Evolutionary conservation across 2,113 vertebrate species (phyloP).

Genomic region (Gadus chalcogrammus): DNA sequence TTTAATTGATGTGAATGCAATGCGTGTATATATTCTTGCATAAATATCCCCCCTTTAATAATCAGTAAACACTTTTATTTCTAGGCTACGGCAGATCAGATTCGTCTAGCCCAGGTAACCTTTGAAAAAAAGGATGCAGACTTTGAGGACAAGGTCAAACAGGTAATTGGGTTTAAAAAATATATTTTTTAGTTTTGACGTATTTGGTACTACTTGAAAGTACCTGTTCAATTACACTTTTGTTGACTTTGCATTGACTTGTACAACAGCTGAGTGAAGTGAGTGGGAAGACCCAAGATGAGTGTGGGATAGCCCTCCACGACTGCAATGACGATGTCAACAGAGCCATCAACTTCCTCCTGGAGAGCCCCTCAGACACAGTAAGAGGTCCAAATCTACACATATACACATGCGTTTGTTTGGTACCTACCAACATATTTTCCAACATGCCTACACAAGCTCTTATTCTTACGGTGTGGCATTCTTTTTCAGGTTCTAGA

Average conservation of each 20-base stretch:
- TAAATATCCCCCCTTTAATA: no score
- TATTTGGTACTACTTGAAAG: not conserved
- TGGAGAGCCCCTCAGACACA: slow-evolving; percentile 88
- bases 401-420: no score
- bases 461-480: no score
- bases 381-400: slow-evolving; percentile 56
- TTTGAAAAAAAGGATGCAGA: slow-evolving; percentile 94
- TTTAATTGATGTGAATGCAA: no score
- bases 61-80: slow-evolving; percentile 36
- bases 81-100: slow-evolving; percentile 97
- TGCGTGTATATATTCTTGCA: no score
- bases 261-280: slow-evolving; percentile 92
- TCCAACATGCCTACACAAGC: not conserved
- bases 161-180: slow-evolving; percentile 67
- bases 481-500: no score
- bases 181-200: not conserved
- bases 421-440: no score
- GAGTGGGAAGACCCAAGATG: slow-evolving; percentile 92
- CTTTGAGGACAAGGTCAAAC: slow-evolving; percentile 97
- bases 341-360: slow-evolving; percentile 92
- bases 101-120: slow-evolving; percentile 95
- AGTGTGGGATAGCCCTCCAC: slow-evolving; percentile 91
- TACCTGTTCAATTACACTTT: not conserved
- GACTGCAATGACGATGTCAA: slow-evolving; percentile 93
- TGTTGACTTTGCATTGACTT: not conserved